These are phyloP conservation scores for Cervus canadensis DNA, from an alignment of 2,113 vertebrate genomes.

Conservation along the genomic window DNA sequence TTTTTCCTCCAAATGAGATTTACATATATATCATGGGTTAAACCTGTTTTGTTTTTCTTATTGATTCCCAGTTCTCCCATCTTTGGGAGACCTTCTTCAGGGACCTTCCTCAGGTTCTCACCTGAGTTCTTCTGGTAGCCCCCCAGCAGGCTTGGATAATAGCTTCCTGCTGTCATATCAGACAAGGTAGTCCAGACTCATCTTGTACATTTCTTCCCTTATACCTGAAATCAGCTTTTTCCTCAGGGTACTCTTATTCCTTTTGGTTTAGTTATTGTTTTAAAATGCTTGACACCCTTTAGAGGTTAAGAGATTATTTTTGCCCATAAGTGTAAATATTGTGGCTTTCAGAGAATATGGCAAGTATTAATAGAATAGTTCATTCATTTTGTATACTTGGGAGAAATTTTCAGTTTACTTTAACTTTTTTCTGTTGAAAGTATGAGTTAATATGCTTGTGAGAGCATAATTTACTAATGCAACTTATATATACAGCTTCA, in stretches of 20 bases:
- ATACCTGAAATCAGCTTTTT: background rate
- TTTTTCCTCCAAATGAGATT: background rate
- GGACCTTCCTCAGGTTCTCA: background rate
- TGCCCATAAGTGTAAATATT: background rate
- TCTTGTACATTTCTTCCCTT: background rate
- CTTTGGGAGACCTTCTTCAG: background rate
- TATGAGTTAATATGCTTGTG: conserved; percentile 2
- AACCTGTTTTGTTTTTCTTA: background rate
- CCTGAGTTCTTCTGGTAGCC: background rate
- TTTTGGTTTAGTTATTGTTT: conserved; percentile 23
- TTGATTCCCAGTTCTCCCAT: background rate
- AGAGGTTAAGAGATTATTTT: conserved; percentile 24
- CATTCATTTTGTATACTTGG: conserved; percentile 23
- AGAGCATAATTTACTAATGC: conserved; percentile 28
- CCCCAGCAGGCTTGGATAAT: background rate
- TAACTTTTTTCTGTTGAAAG: background rate
- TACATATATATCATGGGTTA: conserved; percentile 4
- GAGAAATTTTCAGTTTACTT: conserved; percentile 7
- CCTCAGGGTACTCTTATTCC: background rate
- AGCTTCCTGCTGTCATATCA: background rate
- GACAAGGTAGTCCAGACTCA: background rate
- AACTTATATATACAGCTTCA: conserved; percentile 39
- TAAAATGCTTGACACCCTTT: conserved; percentile 14
- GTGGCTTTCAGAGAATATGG: conserved; percentile 14
- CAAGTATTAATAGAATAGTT: background rate